Percentiles rank a stretch among this genome's conserved stretches.
These are phyloP conservation scores for Chironomus tentans DNA, from an alignment of 2,888 invertebrate species.

Conservation along the genomic window DNA sequence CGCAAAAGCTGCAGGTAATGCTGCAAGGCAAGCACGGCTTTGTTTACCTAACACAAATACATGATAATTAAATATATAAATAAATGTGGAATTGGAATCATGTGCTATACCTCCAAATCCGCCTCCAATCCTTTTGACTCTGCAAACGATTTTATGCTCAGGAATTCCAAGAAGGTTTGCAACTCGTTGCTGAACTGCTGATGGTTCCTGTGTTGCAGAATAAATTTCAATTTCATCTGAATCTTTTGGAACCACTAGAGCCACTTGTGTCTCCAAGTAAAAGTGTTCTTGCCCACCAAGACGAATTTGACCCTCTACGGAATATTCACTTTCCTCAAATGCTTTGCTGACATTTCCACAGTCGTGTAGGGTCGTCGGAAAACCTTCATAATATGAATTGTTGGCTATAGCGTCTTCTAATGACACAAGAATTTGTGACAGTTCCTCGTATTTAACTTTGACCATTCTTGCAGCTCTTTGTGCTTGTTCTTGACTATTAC, in stretches of 20 bases:
- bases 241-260: slow-evolving; percentile 64
- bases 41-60: slow-evolving; percentile 52
- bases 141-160: slow-evolving; percentile 61
- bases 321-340: slow-evolving; percentile 55
- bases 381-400: slow-evolving; percentile 57
- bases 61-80: no score
- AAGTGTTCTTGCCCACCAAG: slow-evolving; percentile 95
- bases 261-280: slow-evolving; percentile 81
- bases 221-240: slow-evolving; percentile 79
- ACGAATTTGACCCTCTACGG: slow-evolving; percentile 68
- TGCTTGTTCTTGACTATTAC: slow-evolving; percentile 66
- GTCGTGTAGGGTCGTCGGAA: slow-evolving; percentile 49
- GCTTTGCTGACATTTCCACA: slow-evolving; percentile 58
- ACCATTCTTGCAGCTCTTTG: slow-evolving; percentile 76
- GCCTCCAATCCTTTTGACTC: slow-evolving; percentile 83
- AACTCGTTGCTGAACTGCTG: slow-evolving; percentile 60
- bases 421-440: slow-evolving; percentile 69
- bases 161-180: slow-evolving; percentile 63
- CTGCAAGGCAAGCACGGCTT: slow-evolving; percentile 56
- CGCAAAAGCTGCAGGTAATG: slow-evolving; percentile 69
- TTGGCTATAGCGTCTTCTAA: slow-evolving; percentile 81
- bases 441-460: slow-evolving; percentile 69
- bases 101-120: slow-evolving; percentile 73
- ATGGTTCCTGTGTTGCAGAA: slow-evolving; percentile 75
- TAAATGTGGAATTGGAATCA: not conserved